These are phyloP conservation scores for Globodera rostochiensis DNA, from an alignment of 1,140 invertebrate species.

Conservation along the genomic window DNA sequence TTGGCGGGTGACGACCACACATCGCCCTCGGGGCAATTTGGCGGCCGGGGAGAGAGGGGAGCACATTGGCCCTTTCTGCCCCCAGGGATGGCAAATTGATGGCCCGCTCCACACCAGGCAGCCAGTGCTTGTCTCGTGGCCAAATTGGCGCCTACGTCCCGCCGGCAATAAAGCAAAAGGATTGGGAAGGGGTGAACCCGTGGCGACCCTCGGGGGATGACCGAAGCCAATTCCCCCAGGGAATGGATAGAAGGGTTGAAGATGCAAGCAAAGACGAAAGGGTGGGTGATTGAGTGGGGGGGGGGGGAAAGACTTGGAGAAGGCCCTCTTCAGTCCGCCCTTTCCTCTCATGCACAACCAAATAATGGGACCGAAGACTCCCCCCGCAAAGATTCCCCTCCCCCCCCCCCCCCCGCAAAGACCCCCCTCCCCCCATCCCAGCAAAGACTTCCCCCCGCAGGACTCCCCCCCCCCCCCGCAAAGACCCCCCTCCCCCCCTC, in stretches of 20 bases:
- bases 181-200: neutral
- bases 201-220: neutral
- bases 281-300: neutral
- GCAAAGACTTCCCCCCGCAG: too few relatives aligned
- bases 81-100: conserved; percentile 7
- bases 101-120: neutral
- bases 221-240: neutral
- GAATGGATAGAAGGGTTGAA: neutral
- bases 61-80: neutral
- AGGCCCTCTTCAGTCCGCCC: too few relatives aligned
- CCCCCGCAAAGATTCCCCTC: too few relatives aligned
- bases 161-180: neutral
- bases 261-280: neutral
- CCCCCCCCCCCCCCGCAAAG: too few relatives aligned
- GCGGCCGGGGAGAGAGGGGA: neutral
- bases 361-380: too few relatives aligned
- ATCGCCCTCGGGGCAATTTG: conserved; percentile 10
- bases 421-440: too few relatives aligned
- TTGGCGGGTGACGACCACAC: neutral
- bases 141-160: neutral
- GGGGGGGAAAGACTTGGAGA: neutral
- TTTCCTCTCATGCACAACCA: neutral
- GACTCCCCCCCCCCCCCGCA: too few relatives aligned
- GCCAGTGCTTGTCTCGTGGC: conserved; percentile 2
- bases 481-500: too few relatives aligned